Conservation (phyloP, 2,113 vertebrate genomes). For the Australoheros scitulus region DNA sequence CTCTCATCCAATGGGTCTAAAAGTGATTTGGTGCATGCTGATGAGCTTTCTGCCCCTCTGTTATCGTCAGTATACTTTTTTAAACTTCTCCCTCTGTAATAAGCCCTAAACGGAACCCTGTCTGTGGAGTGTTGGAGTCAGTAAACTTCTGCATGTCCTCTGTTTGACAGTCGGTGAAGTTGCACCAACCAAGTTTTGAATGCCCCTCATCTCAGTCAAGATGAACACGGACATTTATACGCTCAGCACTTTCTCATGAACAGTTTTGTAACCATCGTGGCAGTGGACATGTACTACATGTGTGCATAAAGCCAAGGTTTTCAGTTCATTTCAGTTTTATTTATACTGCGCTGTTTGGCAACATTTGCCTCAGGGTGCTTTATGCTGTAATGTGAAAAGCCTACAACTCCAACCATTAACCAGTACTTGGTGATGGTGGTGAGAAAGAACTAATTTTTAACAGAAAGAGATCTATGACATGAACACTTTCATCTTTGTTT, state of each 20-base stretch:
- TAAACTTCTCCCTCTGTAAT: background rate
- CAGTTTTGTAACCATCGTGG: background rate
- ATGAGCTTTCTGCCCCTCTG: conserved; percentile 21
- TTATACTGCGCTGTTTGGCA: too few relatives aligned
- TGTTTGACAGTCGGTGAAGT: background rate
- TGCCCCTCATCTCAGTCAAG: too few relatives aligned
- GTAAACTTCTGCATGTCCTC: background rate
- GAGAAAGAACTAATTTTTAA: too few relatives aligned
- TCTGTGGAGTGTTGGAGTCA: background rate
- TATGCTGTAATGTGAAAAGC: too few relatives aligned
- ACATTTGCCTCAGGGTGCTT: too few relatives aligned
- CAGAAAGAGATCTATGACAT: too few relatives aligned
- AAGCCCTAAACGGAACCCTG: background rate
- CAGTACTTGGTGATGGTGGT: too few relatives aligned
- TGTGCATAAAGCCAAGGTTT: background rate
- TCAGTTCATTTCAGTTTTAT: too few relatives aligned
- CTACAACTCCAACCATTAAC: too few relatives aligned
- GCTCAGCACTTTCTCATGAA: background rate
- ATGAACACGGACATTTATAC: too few relatives aligned
- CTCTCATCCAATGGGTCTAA: conserved; percentile 18
- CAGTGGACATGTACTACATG: background rate
- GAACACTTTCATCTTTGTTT: too few relatives aligned
- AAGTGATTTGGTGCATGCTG: conserved; percentile 18
- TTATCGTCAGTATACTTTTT: background rate
- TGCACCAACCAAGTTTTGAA: too few relatives aligned